Percentiles rank a stretch among this genome's conserved stretches.
These are phyloP conservation scores for Sinocyclocheilus maitianheensis DNA, from an alignment of 2,113 vertebrate genomes.

Conservation along the genomic window DNA sequence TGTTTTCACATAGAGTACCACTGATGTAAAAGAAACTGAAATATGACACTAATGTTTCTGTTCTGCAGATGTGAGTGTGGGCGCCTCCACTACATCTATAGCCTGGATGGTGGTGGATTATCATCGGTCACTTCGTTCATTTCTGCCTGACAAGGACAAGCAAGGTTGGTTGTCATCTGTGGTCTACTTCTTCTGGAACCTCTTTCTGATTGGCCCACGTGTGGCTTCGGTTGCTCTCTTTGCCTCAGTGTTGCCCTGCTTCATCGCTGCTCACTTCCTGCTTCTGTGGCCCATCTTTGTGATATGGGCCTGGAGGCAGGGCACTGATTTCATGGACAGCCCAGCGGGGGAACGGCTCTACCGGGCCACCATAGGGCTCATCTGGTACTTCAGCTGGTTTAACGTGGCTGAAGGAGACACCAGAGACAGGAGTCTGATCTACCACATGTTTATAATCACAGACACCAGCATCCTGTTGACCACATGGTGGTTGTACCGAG, in stretches of 20 bases:
- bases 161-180: constrained; percentile 75
- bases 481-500: constrained; percentile 73
- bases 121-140: constrained; percentile 88
- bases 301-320: constrained; percentile 84
- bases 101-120: constrained; percentile 94
- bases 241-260: constrained; percentile 75
- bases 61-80: constrained; percentile 80
- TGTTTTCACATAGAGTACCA: neutral
- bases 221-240: constrained; percentile 82
- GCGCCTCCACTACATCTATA: constrained; percentile 81
- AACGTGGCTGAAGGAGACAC: constrained; percentile 84
- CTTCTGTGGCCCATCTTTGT: constrained; percentile 80
- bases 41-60: constrained; percentile 29
- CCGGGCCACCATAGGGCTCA: constrained; percentile 80
- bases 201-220: constrained; percentile 86
- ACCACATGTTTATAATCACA: constrained; percentile 79
- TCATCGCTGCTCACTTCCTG: constrained; percentile 77
- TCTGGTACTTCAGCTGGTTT: constrained; percentile 98
- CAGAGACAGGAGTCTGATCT: constrained; percentile 78
- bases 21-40: neutral
- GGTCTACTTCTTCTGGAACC: constrained; percentile 92
- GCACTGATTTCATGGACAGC: constrained; percentile 86
- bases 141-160: constrained; percentile 80
- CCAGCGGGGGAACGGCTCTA: constrained; percentile 82
- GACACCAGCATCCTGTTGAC: constrained; percentile 79